phyloP scores from a whole-genome alignment of 30 jellyfish, hydroid and myxozoan species.

The Morbakka virulenta region DNA sequence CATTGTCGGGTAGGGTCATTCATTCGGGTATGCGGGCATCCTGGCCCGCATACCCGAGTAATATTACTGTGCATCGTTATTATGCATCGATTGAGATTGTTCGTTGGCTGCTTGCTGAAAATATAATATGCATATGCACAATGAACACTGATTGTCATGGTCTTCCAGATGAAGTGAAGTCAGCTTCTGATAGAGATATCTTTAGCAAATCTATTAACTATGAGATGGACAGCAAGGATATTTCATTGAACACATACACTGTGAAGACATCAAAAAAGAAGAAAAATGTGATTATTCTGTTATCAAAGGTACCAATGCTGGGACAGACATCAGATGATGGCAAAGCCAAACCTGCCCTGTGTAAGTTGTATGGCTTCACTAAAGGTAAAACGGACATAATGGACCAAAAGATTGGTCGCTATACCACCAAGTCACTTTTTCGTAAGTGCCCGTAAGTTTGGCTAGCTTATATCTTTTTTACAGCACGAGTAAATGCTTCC shows the following conservation, averaged over 20 bases:
- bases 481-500: conserved; percentile 25
- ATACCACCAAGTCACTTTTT: conserved; percentile 9
- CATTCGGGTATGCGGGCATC: too few relatives aligned
- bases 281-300: conserved; percentile 37
- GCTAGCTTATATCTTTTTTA: conserved; percentile 18
- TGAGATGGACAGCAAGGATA: background rate
- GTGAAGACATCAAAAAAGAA: conserved; percentile 32
- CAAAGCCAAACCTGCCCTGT: conserved; percentile 42
- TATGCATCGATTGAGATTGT: conserved; percentile 23
- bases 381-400: conserved; percentile 43
- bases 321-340: conserved; percentile 40
- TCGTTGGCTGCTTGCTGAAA: conserved; percentile 31
- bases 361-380: conserved; percentile 30
- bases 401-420: conserved; percentile 14
- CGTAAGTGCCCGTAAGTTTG: conserved; percentile 37
- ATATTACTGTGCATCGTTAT: conserved; percentile 35
- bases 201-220: background rate
- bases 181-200: background rate
- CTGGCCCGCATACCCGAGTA: too few relatives aligned
- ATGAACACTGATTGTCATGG: conserved; percentile 31
- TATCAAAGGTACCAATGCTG: conserved; percentile 39
- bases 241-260: conserved; percentile 1
- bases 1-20: too few relatives aligned
- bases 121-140: conserved; percentile 38
- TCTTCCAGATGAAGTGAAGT: conserved; percentile 21